A percentile compares a stretch with the other conserved stretches of the same genome.
Evolutionary conservation across 2,888 invertebrate genomes (phyloP).

Genomic region (Serripes groenlandicus): DNA sequence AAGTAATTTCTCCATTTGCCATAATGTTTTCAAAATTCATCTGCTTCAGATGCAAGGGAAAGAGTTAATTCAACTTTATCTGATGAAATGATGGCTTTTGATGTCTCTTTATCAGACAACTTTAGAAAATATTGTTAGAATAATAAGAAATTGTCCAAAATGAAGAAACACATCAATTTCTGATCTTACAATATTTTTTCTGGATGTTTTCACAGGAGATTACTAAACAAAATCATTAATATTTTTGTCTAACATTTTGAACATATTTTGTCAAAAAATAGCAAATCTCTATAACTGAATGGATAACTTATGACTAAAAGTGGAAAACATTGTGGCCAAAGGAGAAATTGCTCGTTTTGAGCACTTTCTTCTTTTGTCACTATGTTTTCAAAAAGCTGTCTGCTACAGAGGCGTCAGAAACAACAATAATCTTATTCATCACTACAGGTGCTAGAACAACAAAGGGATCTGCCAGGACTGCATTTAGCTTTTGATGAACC

Average conservation of each 20-base stretch:
- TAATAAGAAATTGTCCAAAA: background rate
- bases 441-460: conserved; percentile 76
- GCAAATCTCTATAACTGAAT: too few species aligned
- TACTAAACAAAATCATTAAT: too few species aligned
- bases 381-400: background rate
- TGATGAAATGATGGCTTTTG: too few species aligned
- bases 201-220: too few species aligned
- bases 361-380: background rate
- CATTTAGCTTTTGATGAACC: conserved; percentile 53
- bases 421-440: background rate
- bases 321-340: too few species aligned
- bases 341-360: background rate
- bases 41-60: too few species aligned
- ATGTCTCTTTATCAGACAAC: background rate
- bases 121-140: background rate
- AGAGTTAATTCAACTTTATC: too few species aligned
- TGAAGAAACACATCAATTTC: background rate
- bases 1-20: too few species aligned
- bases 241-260: too few species aligned
- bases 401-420: background rate
- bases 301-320: too few species aligned
- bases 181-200: background rate
- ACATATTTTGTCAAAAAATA: too few species aligned
- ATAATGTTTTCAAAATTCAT: too few species aligned
- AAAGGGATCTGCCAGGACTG: conserved; percentile 68